A percentile compares a stretch with the other conserved stretches of the same genome.
Conservation (phyloP, 2,113 vertebrate species). For the Sebastes fasciatus region DNA sequence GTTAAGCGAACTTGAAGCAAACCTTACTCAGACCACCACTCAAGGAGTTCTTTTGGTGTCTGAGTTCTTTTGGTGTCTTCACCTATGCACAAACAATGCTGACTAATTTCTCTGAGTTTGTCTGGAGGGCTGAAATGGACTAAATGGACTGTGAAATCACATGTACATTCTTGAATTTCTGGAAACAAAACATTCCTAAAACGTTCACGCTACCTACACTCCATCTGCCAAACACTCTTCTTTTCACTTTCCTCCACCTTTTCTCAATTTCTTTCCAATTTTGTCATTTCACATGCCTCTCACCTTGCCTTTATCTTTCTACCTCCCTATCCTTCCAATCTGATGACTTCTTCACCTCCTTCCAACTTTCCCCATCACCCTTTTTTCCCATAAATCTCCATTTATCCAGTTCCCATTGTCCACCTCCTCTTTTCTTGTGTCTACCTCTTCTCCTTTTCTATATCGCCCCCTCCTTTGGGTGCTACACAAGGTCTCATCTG, state of each 20-base stretch:
- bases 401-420: slow-evolving; percentile 1
- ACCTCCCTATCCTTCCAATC: not conserved
- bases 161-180: not conserved
- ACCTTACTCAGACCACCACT: no score
- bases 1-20: no score
- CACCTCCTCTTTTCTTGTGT: not conserved
- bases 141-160: not conserved
- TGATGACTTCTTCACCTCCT: slow-evolving; percentile 15
- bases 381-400: not conserved
- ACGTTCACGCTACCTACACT: not conserved
- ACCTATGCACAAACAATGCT: no score
- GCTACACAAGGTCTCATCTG: slow-evolving; percentile 6
- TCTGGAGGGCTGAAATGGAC: no score
- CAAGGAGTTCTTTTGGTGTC: no score
- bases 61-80: no score
- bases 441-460: not conserved
- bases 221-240: not conserved
- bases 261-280: not conserved
- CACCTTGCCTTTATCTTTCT: not conserved
- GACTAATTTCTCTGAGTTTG: no score
- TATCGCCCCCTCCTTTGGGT: slow-evolving; percentile 2
- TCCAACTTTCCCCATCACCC: not conserved
- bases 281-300: not conserved
- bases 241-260: not conserved
- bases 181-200: not conserved